Conservation (phyloP, 2,113 vertebrate species). For the Bufo bufo region DNA sequence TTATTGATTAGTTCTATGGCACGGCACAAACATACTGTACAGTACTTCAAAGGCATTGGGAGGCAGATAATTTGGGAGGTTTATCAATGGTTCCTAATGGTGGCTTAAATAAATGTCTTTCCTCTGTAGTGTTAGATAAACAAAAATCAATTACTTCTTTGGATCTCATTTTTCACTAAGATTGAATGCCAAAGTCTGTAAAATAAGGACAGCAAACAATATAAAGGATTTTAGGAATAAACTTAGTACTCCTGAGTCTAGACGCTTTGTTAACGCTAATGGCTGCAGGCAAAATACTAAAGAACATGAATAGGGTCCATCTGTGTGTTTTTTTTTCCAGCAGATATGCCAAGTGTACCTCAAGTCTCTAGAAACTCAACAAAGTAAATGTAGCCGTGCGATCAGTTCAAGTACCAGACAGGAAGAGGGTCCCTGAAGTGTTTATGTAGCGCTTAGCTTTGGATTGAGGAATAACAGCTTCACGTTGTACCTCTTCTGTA, state of each 20-base stretch:
- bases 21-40: too few species aligned
- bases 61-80: too few species aligned
- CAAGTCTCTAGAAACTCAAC: slow-evolving; percentile 58
- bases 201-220: not conserved
- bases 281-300: slow-evolving; percentile 51
- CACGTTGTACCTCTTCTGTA: not conserved
- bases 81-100: too few species aligned
- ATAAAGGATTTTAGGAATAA: slow-evolving; percentile 1
- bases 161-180: not conserved
- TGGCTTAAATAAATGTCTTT: not conserved
- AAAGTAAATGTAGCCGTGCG: slow-evolving; percentile 15
- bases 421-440: slow-evolving; percentile 37
- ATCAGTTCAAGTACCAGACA: slow-evolving; percentile 49
- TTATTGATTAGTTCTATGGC: too few species aligned
- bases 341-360: slow-evolving; percentile 53
- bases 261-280: slow-evolving; percentile 47
- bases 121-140: not conserved
- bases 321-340: slow-evolving; percentile 8
- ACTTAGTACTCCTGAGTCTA: slow-evolving; percentile 8
- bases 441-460: slow-evolving; percentile 31
- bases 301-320: slow-evolving; percentile 37
- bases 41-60: too few species aligned
- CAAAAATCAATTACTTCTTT: not conserved
- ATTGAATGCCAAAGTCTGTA: not conserved
- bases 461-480: slow-evolving; percentile 1